Percentiles rank a stretch among this genome's conserved stretches.
Conservation (phyloP, 2,888 invertebrate species). For the Folsomia candida region DNA sequence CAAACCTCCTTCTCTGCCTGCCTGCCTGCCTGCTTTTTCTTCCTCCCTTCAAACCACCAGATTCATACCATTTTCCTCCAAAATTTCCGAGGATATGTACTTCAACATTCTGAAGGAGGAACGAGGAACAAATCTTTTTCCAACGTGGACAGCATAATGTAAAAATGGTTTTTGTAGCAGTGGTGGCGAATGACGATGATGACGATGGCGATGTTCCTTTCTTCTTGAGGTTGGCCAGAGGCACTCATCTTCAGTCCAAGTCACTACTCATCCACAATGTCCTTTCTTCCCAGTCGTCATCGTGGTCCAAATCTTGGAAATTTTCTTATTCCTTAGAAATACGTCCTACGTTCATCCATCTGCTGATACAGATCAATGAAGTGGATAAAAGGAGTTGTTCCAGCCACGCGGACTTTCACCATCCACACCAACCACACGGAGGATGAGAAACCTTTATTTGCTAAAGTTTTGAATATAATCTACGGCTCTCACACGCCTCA, state of each 20-base stretch:
- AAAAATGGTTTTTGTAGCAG: background rate
- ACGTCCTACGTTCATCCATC: background rate
- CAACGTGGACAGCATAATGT: conserved; percentile 13
- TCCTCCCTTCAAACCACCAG: background rate
- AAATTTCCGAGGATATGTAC: background rate
- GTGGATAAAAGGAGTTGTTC: background rate
- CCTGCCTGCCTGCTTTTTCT: no score
- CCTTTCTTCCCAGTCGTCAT: background rate
- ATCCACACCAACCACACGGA: background rate
- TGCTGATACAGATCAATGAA: conserved; percentile 1
- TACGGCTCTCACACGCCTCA: background rate
- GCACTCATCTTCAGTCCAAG: background rate
- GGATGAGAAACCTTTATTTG: background rate
- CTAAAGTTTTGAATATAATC: background rate
- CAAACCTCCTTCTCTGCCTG: background rate
- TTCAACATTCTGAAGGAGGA: background rate
- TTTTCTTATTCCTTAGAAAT: background rate
- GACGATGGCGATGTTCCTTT: background rate
- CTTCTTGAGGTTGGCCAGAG: background rate
- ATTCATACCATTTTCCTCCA: conserved; percentile 9
- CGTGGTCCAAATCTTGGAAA: background rate
- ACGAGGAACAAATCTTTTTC: conserved; percentile 14
- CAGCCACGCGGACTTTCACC: background rate
- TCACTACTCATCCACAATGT: conserved; percentile 1
- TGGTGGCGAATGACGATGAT: conserved; percentile 1